These are phyloP conservation scores for Macrophya annulata DNA, from an alignment of 2,888 invertebrate species.

Conservation along the genomic window DNA sequence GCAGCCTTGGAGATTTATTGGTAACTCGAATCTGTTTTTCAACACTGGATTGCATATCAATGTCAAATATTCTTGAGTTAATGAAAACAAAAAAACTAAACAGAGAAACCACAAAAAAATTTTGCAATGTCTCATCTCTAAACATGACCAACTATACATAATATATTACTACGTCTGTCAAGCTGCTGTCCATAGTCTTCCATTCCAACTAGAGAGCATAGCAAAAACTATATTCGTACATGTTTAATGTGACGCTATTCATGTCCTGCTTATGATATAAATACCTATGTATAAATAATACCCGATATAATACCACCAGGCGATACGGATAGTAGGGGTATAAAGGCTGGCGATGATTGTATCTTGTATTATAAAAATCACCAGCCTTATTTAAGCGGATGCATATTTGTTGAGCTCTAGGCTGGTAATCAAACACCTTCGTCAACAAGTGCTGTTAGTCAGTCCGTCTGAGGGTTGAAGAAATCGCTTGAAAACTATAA, in stretches of 20 bases:
- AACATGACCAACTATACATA: slow-evolving; percentile 33
- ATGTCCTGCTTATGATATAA: slow-evolving; percentile 27
- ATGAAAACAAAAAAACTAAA: background rate
- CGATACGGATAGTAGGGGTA: background rate
- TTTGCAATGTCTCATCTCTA: slow-evolving; percentile 13
- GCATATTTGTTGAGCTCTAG: background rate
- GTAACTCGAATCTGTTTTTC: slow-evolving; percentile 17
- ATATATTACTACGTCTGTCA: slow-evolving; percentile 19
- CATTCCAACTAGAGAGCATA: slow-evolving; percentile 47
- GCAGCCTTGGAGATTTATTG: slow-evolving; percentile 24
- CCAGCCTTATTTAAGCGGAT: too few relatives aligned
- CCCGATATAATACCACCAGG: background rate
- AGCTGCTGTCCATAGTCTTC: slow-evolving; percentile 52
- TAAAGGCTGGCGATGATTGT: background rate
- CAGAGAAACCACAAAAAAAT: background rate
- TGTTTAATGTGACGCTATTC: slow-evolving; percentile 25
- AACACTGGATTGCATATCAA: background rate
- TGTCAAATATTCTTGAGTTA: background rate
- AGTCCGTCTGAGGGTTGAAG: background rate
- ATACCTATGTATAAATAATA: slow-evolving; percentile 16
- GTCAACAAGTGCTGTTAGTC: background rate
- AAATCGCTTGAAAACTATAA: background rate
- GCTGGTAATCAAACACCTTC: background rate
- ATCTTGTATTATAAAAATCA: background rate
- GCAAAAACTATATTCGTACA: slow-evolving; percentile 27